Percentiles rank a stretch among this genome's conserved stretches.
Evolutionary conservation across 2,797 vertebrate species (phyloP).

Genomic region (Discoglossus pictus): DNA sequence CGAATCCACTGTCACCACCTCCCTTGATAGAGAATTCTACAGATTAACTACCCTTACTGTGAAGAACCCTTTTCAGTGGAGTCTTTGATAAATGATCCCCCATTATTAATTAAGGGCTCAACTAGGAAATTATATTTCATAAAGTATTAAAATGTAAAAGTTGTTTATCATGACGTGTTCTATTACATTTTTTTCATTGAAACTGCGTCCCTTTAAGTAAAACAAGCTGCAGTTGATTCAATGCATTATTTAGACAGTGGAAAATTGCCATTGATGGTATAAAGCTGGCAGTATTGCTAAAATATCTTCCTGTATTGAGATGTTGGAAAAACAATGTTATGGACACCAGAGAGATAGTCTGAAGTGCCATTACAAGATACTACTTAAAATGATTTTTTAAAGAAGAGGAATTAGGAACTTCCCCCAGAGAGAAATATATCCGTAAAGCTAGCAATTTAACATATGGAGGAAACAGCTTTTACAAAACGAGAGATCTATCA

Average conservation of each 20-base stretch:
- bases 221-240: no score
- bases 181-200: no score
- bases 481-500: neutral
- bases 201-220: no score
- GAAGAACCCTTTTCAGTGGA: no score
- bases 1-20: no score
- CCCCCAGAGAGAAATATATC: slow-evolving; percentile 6
- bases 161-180: no score
- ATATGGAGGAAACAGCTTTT: slow-evolving; percentile 19
- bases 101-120: no score
- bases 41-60: no score
- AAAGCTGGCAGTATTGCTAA: slow-evolving; percentile 7
- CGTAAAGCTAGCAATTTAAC: slow-evolving; percentile 16
- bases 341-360: neutral
- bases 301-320: slow-evolving; percentile 6
- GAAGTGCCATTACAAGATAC: slow-evolving; percentile 6
- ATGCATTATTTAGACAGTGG: neutral
- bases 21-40: no score
- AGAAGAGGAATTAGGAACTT: slow-evolving; percentile 10
- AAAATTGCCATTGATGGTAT: slow-evolving; percentile 1
- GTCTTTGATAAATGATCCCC: no score
- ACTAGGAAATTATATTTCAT: no score
- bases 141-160: no score
- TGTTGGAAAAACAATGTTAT: neutral
- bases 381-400: slow-evolving; percentile 9